Conservation (phyloP, 2,888 invertebrate genomes). For the Ophonus ardosiacus region DNA sequence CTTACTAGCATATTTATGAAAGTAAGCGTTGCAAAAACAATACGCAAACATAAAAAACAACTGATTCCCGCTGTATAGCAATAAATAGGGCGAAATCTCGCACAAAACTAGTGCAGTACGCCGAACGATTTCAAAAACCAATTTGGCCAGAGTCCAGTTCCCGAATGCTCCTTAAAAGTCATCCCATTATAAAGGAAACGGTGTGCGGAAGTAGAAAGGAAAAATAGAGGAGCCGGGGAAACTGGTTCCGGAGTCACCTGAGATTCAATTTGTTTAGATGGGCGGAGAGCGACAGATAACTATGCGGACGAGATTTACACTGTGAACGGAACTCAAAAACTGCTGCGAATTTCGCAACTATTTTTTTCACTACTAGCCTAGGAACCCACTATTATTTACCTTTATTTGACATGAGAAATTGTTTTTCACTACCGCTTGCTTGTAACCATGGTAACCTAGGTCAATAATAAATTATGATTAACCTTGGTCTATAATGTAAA, state of each 20-base stretch:
- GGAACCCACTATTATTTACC: too few relatives aligned
- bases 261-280: slow-evolving; percentile 63
- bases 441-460: too few relatives aligned
- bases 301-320: neutral
- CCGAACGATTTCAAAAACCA: slow-evolving; percentile 61
- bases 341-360: too few relatives aligned
- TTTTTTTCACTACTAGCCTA: too few relatives aligned
- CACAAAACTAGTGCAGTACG: slow-evolving; percentile 25
- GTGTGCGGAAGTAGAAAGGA: slow-evolving; percentile 56
- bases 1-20: slow-evolving; percentile 33
- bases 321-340: too few relatives aligned
- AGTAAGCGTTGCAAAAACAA: slow-evolving; percentile 28
- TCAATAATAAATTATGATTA: too few relatives aligned
- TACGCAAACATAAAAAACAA: slow-evolving; percentile 23
- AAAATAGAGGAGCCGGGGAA: slow-evolving; percentile 32
- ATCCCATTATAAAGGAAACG: slow-evolving; percentile 61
- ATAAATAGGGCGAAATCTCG: slow-evolving; percentile 33
- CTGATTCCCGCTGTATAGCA: slow-evolving; percentile 33
- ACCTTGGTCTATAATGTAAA: too few relatives aligned
- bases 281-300: neutral
- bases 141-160: slow-evolving; percentile 61
- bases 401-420: too few relatives aligned
- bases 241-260: slow-evolving; percentile 58
- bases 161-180: slow-evolving; percentile 58
- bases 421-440: too few relatives aligned